Base-by-base conservation (phyloP, 1,140 invertebrate species). In the Argopecten irradians region DNA sequence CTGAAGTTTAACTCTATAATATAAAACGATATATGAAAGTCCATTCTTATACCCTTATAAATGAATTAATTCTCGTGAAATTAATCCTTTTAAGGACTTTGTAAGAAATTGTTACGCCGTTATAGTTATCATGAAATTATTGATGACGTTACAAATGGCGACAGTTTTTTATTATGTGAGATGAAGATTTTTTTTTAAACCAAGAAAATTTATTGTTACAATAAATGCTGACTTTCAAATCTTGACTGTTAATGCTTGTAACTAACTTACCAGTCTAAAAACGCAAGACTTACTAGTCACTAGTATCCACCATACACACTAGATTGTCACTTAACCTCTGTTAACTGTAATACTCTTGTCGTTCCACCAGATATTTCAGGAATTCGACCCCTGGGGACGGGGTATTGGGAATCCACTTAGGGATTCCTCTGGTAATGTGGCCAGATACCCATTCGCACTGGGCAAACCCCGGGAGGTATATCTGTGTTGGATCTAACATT, bases 321-420 rank as follows among this genome's bases (percentile, higher is more conserved):
- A 43, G 43, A 34, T 84, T 34, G 2, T 83, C 32, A 34, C 39
- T 41, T 34, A 19, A 87, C 86, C 11, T 43, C 39, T 84, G 46
- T 83, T 19, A 87, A 39, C 39, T 83, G 43, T 33, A 32, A 84
- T 13, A 84, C 16, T 46, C 83, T 34, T 11, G 86, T 36, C 39
- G 9, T 19, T 71, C 82, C 28, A 41, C 43, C 46, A 84, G 36
- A 33, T 34, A 39, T 84, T 88, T 89, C 87, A 89, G n/a, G 35
- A 84, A 16, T 93, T 83, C 90, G 88, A 92, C 87, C 92, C 92
- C 5, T 93, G 91, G 91, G 92, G 92, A 35, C 90, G 92, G 86
- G 91, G 92, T 34, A 46, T 36, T 36, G 91, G 90, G 14, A 89
- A 92, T 46, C 89, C 90, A 13, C 41, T 13, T 28, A 82, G 84